Evolutionary conservation across 2,113 vertebrate genomes (phyloP).

Genomic region (Laticauda colubrina): DNA sequence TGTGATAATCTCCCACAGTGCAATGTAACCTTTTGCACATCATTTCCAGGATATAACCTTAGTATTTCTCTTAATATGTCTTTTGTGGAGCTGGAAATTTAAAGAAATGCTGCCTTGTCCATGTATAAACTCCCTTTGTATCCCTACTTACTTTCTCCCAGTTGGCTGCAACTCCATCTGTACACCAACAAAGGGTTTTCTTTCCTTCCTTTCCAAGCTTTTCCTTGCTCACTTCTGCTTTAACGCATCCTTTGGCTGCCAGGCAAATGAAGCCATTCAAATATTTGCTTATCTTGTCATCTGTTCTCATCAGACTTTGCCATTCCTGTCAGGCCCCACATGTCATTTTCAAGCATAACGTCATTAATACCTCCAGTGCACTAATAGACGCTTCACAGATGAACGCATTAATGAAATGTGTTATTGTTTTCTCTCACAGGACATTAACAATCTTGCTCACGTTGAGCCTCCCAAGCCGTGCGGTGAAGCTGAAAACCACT

Average conservation of each 20-base stretch:
- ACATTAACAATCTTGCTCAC: conserved; percentile 77
- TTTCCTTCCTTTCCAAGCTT: conserved; percentile 57
- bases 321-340: conserved; percentile 80
- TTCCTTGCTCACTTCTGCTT: conserved; percentile 54
- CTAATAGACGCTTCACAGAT: conserved; percentile 82
- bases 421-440: conserved; percentile 82
- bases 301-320: conserved; percentile 78
- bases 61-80: not conserved
- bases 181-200: conserved; percentile 40
- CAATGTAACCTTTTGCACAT: not conserved
- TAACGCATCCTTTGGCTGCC: conserved; percentile 65
- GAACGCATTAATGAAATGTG: conserved; percentile 81
- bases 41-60: not conserved
- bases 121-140: not conserved
- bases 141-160: conserved; percentile 26
- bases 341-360: conserved; percentile 79
- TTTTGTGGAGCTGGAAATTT: not conserved
- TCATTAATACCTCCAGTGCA: conserved; percentile 79
- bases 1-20: not conserved
- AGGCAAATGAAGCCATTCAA: conserved; percentile 80
- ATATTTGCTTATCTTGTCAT: conserved; percentile 81
- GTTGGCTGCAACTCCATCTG: conserved; percentile 33
- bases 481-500: conserved; percentile 74
- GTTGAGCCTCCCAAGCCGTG: conserved; percentile 67
- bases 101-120: not conserved